phyloP scores from a whole-genome alignment of 2,797 vertebrate species.

The Bothrops alternatus region DNA sequence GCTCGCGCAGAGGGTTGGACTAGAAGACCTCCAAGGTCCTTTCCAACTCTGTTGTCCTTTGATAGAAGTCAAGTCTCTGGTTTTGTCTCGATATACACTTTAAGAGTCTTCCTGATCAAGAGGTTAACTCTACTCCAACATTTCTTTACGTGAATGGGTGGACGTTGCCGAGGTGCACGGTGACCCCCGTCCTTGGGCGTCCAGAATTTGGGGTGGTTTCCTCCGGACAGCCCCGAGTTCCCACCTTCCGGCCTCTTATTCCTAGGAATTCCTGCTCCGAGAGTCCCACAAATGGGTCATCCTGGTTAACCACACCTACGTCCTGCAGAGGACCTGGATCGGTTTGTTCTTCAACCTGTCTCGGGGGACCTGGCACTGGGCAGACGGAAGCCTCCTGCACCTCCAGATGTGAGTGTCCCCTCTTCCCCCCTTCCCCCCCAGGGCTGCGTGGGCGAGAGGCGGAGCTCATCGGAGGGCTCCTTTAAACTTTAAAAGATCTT shows the following conservation, averaged over 20 bases:
- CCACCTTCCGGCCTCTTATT: background rate
- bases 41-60: too few relatives aligned
- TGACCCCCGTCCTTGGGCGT: background rate
- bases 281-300: background rate
- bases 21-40: too few relatives aligned
- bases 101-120: too few relatives aligned
- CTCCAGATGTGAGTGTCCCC: background rate
- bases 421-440: background rate
- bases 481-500: background rate
- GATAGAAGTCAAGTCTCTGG: too few relatives aligned
- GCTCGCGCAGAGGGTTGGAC: too few relatives aligned
- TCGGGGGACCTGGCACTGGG: background rate
- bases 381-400: background rate
- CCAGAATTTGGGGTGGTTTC: background rate
- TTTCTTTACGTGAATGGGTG: background rate
- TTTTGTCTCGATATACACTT: too few relatives aligned
- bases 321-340: background rate
- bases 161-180: background rate
- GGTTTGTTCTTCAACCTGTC: background rate
- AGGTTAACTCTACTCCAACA: background rate
- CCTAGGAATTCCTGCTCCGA: background rate
- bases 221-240: background rate
- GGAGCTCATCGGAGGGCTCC: background rate
- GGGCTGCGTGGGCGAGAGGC: background rate
- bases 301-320: rapidly evolving